phyloP scores from a whole-genome alignment of 2,113 vertebrate genomes.

The Tragelaphus imberbis region DNA sequence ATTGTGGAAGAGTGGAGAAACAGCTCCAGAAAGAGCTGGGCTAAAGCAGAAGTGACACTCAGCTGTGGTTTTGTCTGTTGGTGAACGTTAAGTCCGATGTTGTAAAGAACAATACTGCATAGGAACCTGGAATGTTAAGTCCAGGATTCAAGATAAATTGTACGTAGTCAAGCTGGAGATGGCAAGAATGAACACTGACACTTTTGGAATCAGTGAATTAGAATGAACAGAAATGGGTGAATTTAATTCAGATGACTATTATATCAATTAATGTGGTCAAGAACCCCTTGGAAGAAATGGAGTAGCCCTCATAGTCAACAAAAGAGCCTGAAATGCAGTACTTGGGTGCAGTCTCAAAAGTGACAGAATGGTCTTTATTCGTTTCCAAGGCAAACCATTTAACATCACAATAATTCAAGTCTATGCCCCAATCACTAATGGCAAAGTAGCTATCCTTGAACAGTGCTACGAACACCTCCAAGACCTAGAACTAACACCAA shows the following conservation, averaged over 20 bases:
- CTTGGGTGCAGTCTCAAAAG: background rate
- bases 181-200: background rate
- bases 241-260: background rate
- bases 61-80: background rate
- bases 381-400: background rate
- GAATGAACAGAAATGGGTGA: background rate
- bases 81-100: background rate
- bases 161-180: background rate
- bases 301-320: background rate
- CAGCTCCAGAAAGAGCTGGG: background rate
- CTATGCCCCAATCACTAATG: background rate
- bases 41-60: background rate
- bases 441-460: background rate
- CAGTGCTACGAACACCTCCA: background rate
- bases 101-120: background rate
- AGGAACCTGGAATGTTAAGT: background rate
- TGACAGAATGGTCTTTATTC: rapidly evolving
- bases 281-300: background rate
- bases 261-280: background rate
- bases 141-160: background rate
- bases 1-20: background rate
- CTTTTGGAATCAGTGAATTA: background rate
- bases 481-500: background rate
- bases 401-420: background rate
- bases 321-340: background rate